Conservation (phyloP, 2,797 vertebrate species). For the Pitangus sulphuratus region DNA sequence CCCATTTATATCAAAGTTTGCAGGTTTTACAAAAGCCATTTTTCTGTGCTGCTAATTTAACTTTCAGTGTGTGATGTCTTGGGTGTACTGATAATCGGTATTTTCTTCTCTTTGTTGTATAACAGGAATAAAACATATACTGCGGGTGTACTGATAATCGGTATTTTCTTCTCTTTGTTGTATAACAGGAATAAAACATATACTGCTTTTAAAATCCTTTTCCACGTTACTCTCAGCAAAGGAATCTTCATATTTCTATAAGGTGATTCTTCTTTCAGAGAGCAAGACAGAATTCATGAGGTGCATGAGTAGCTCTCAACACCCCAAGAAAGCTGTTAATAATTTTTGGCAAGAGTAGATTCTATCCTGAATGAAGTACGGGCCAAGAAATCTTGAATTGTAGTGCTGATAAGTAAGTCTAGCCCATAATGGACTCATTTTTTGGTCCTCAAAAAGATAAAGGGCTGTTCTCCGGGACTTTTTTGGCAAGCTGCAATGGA, state of each 20-base stretch:
- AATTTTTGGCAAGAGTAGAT: not conserved
- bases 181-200: not conserved
- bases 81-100: not conserved
- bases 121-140: not conserved
- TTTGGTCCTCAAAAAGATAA: slow-evolving; percentile 8
- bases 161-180: not conserved
- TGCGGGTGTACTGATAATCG: not conserved
- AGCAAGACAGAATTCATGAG: slow-evolving; percentile 27
- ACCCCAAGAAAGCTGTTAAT: slow-evolving; percentile 20
- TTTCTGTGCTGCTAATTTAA: not conserved
- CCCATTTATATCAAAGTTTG: not conserved
- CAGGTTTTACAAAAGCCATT: not conserved
- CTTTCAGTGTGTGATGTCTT: not conserved
- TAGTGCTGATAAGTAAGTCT: slow-evolving; percentile 11
- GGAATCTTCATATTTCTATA: not conserved
- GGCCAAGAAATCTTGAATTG: not conserved
- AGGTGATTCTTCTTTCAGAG: not conserved
- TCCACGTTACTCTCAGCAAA: not conserved
- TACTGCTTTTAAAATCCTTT: not conserved
- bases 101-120: not conserved
- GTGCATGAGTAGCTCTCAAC: not conserved
- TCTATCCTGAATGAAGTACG: not conserved
- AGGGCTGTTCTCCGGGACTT: not conserved
- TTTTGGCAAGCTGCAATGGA: not conserved
- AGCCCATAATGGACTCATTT: not conserved